These are phyloP conservation scores for Percina caprodes DNA, from an alignment of 2,113 vertebrate species.

Conservation along the genomic window DNA sequence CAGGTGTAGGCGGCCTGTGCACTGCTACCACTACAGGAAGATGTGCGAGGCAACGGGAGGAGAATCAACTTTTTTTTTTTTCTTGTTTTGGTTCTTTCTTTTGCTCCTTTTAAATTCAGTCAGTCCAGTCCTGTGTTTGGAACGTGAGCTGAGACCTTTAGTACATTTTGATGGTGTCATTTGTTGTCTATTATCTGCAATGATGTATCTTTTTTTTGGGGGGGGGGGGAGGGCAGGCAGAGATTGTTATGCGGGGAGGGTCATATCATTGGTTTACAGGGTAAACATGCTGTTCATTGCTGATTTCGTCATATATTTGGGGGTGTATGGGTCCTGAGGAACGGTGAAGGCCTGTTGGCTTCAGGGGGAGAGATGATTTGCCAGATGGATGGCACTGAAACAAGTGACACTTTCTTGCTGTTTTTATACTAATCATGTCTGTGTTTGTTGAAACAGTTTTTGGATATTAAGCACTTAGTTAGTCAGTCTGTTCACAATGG, in stretches of 20 bases:
- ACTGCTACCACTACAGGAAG: slow-evolving; percentile 65
- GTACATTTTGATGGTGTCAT: slow-evolving; percentile 74
- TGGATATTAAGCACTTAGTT: slow-evolving; percentile 83
- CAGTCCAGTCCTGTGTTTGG: slow-evolving; percentile 75
- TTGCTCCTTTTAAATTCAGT: slow-evolving; percentile 60
- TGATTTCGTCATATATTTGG: slow-evolving; percentile 71
- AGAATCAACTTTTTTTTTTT: slow-evolving; percentile 38
- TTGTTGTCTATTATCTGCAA: slow-evolving; percentile 76
- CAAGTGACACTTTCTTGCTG: slow-evolving; percentile 78
- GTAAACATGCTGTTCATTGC: slow-evolving; percentile 78
- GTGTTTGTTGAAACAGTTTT: slow-evolving; percentile 78
- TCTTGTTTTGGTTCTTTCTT: slow-evolving; percentile 44
- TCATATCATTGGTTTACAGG: slow-evolving; percentile 85
- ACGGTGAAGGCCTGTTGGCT: slow-evolving; percentile 47
- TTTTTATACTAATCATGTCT: slow-evolving; percentile 82
- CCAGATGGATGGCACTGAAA: slow-evolving; percentile 74
- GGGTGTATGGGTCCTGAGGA: slow-evolving; percentile 49
- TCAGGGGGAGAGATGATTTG: slow-evolving; percentile 54
- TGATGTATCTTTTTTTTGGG: slow-evolving; percentile 60
- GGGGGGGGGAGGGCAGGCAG: slow-evolving; percentile 20
- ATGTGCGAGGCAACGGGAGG: slow-evolving; percentile 27
- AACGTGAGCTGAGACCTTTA: slow-evolving; percentile 71
- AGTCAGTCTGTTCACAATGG: slow-evolving; percentile 73
- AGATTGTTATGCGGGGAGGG: slow-evolving; percentile 62
- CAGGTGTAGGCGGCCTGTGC: slow-evolving; percentile 42